Evolutionary conservation across 2,113 vertebrate species (phyloP).

Genomic region (Mesembrinibis cayennensis): DNA sequence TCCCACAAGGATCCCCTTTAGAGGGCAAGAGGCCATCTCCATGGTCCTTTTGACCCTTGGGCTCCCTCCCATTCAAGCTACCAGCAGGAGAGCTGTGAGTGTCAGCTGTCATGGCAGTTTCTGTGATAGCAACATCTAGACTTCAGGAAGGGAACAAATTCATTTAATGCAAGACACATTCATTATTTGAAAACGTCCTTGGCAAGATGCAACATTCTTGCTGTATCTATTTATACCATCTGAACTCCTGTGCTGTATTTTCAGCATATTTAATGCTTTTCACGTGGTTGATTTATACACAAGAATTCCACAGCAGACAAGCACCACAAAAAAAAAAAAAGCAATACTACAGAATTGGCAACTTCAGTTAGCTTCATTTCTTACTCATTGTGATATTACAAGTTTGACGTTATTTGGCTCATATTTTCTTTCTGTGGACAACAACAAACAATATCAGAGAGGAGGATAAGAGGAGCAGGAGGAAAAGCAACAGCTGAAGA

Average conservation of each 20-base stretch:
- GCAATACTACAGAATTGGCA: background rate
- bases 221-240: background rate
- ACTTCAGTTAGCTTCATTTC: background rate
- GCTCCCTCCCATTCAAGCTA: background rate
- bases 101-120: background rate
- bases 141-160: background rate
- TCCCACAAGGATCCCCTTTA: background rate
- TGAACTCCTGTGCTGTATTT: constrained; percentile 1
- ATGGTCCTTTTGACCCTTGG: background rate
- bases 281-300: background rate
- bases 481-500: background rate
- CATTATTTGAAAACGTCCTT: background rate
- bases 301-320: background rate
- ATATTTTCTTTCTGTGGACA: background rate
- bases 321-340: background rate
- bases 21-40: background rate
- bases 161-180: constrained; percentile 1
- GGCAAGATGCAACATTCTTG: background rate
- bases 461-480: background rate
- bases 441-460: background rate
- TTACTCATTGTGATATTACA: background rate
- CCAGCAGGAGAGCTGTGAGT: background rate
- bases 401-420: background rate
- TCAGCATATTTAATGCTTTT: constrained; percentile 24
- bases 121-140: background rate